Evolutionary conservation across 2,113 vertebrate genomes (phyloP), one percentile per base, ranked within the genome.

Genomic region (Serilophus lunatus): DNA sequence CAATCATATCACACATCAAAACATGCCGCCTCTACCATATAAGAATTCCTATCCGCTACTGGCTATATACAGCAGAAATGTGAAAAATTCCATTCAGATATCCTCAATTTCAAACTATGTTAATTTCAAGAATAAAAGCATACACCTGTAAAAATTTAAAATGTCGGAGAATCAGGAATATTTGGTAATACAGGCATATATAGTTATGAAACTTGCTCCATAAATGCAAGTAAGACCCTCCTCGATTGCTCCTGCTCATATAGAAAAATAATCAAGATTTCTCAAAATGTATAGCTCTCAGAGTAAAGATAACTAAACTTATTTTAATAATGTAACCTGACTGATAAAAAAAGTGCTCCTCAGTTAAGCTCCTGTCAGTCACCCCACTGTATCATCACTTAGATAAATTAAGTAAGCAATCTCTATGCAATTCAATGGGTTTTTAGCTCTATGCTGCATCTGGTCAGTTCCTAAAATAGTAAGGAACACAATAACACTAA

Each of bases 401-500:
- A 91, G n/a, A 78, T 79, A 95, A 94, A 97, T 95, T 90, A 91
- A 78, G 69, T 70, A 81, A 88, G 42, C 89, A 82, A 88, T 72
- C 51, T 66, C 47, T 82, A 38, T 76, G 63, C 75, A 78, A 95
- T 92, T 92, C 69, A 85, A 38, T 38, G 23, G 3, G 47, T 5
- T 29, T 82, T 88, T 79, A 87, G 38, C 42, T 91, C 51, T 88
- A 84, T 4, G 3, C 53, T 36, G 53, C 89, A 95, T 93, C 91
- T 95, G 92, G 81, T 71, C 57, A 93, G 47, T 56, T 93, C 89
- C 86, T 60, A 88, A 93, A 96, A 95, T 81, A 96, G 90, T 49
- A 86, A 74, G 45, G 54, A 77, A 90, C 53, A 90, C 79, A 90
- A 66, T 88, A 93, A 86, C n/a, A 50, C 35, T 80, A 80, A 88